Evolutionary conservation across 2,797 vertebrate species (phyloP).

Genomic region (Clarias pachynema): DNA sequence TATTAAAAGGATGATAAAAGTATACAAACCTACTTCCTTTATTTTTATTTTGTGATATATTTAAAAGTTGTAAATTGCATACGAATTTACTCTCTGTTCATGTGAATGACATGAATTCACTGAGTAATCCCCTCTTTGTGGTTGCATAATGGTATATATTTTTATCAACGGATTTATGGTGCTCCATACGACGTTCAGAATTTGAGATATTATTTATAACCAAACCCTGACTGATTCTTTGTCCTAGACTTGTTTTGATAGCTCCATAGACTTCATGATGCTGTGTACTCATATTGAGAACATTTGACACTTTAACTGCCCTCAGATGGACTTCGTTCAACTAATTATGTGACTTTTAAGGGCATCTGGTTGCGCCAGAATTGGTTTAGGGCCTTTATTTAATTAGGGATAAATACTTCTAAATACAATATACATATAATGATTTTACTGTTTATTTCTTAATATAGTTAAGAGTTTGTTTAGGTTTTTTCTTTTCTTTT

Average conservation of each 20-base stretch:
- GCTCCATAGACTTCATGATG: neutral
- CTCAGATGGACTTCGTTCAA: neutral
- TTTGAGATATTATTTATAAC: neutral
- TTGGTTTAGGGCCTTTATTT: neutral
- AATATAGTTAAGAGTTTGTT: neutral
- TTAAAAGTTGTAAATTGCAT: neutral
- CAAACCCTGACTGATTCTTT: neutral
- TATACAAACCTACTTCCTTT: neutral
- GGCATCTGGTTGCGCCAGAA: neutral
- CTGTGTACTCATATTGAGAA: neutral
- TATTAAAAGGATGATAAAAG: neutral
- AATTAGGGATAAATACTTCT: neutral
- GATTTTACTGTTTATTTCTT: neutral
- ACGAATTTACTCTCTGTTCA: neutral
- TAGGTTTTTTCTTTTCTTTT: neutral
- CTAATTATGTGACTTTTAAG: slow-evolving; percentile 5
- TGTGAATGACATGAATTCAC: neutral
- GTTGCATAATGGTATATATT: neutral
- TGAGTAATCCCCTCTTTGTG: neutral
- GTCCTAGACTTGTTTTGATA: neutral
- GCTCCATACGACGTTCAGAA: neutral
- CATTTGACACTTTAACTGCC: slow-evolving; percentile 1
- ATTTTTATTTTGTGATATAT: neutral
- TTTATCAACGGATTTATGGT: neutral
- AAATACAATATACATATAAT: neutral